Evolutionary conservation across 2,113 vertebrate species (phyloP).

Genomic region (Mola mola): DNA sequence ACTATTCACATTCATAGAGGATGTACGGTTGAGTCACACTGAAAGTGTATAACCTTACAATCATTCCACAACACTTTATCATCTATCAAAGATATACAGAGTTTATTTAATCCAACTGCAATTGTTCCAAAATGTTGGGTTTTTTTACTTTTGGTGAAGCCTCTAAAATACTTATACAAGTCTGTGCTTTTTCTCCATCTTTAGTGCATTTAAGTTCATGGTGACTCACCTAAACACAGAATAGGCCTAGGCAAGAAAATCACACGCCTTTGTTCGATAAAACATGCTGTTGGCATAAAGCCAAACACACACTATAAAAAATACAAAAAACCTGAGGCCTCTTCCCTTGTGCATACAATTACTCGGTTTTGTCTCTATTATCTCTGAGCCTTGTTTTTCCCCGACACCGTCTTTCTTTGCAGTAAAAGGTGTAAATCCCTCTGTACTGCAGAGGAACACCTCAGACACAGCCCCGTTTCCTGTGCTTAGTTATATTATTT

Average conservation of each 20-base stretch:
- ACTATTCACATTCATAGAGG: not conserved
- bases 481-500: not conserved
- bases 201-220: too few relatives aligned
- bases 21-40: constrained; percentile 10
- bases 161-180: too few relatives aligned
- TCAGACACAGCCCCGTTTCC: not conserved
- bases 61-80: not conserved
- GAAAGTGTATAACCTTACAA: not conserved
- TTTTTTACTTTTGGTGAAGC: too few relatives aligned
- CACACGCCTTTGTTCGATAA: too few relatives aligned
- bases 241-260: too few relatives aligned
- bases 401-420: not conserved
- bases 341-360: not conserved
- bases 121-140: too few relatives aligned
- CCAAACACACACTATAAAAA: too few relatives aligned
- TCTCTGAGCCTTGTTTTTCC: not conserved
- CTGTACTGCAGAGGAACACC: not conserved
- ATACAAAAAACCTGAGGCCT: not conserved
- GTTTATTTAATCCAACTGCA: too few relatives aligned
- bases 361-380: constrained; percentile 1
- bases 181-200: too few relatives aligned
- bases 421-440: not conserved
- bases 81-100: not conserved
- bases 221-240: too few relatives aligned
- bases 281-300: too few relatives aligned